Percentiles rank a stretch among this genome's conserved stretches.
phyloP scores from a whole-genome alignment of 2,113 vertebrate genomes.

The Marmota monax region DNA sequence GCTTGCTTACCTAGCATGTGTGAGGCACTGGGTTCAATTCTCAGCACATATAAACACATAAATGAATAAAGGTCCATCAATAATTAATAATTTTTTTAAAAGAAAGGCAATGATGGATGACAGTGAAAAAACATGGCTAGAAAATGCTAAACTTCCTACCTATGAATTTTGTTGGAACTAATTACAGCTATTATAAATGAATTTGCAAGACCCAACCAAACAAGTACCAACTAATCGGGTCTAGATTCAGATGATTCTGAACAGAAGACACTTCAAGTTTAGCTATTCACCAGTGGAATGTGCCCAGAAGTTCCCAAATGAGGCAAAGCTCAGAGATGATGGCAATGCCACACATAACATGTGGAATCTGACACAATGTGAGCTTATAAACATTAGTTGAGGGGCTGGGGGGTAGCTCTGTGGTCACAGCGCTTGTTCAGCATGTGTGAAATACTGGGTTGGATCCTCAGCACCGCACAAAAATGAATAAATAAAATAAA shows the following conservation, averaged over 20 bases:
- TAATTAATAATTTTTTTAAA: not conserved
- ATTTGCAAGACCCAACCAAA: slow-evolving; percentile 51
- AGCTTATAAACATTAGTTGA: not conserved
- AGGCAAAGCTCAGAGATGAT: slow-evolving; percentile 10
- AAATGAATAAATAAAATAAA: no score
- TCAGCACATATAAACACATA: no score
- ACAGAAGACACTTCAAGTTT: slow-evolving; percentile 20
- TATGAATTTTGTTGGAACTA: slow-evolving; percentile 6
- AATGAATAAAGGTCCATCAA: no score
- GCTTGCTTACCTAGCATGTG: no score
- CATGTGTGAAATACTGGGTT: no score
- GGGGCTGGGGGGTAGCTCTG: no score
- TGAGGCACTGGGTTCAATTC: no score
- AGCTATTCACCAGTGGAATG: not conserved
- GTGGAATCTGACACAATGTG: not conserved
- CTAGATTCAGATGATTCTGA: slow-evolving; percentile 41
- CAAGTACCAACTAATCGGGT: not conserved
- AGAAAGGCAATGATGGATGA: not conserved
- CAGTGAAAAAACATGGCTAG: not conserved
- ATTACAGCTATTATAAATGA: slow-evolving; percentile 40
- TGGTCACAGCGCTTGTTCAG: no score
- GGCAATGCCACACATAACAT: not conserved
- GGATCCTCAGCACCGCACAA: no score
- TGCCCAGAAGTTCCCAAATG: slow-evolving; percentile 9
- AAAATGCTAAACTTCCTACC: slow-evolving; percentile 24